phyloP scores from a whole-genome alignment of 2,888 invertebrate species.

The Phlogophora meticulosa region DNA sequence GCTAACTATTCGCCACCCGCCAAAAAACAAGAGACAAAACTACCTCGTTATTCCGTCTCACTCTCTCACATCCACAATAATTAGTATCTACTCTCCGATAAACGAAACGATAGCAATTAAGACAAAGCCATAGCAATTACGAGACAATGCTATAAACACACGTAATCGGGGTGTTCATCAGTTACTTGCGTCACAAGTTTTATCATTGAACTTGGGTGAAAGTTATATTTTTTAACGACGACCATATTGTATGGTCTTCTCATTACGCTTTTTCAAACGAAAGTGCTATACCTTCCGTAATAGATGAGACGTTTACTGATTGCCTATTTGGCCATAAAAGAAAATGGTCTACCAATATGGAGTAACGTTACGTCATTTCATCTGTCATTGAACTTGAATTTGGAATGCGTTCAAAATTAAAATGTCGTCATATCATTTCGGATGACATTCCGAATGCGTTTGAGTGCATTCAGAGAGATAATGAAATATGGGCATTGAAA shows the following conservation, averaged over 20 bases:
- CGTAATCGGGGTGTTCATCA: slow-evolving; percentile 57
- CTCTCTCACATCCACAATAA: slow-evolving; percentile 48
- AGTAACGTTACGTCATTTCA: slow-evolving; percentile 64
- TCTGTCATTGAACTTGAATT: slow-evolving; percentile 83
- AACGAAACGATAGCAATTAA: slow-evolving; percentile 60
- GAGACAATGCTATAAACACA: slow-evolving; percentile 58
- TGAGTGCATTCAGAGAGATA: slow-evolving; percentile 11
- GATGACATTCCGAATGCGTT: slow-evolving; percentile 54
- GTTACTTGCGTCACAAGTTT: slow-evolving; percentile 60
- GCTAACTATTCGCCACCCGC: neutral
- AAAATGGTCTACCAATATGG: slow-evolving; percentile 60
- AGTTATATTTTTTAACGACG: slow-evolving; percentile 69
- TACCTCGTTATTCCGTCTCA: slow-evolving; percentile 35
- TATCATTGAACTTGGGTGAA: slow-evolving; percentile 77
- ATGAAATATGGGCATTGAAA: slow-evolving; percentile 33
- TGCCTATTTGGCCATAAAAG: slow-evolving; percentile 53
- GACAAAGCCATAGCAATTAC: slow-evolving; percentile 63
- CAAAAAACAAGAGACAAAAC: slow-evolving; percentile 40
- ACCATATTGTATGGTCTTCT: slow-evolving; percentile 58
- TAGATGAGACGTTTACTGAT: slow-evolving; percentile 57
- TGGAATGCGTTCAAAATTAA: slow-evolving; percentile 67
- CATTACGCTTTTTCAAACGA: slow-evolving; percentile 66
- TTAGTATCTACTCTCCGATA: slow-evolving; percentile 48
- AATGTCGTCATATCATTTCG: slow-evolving; percentile 55
- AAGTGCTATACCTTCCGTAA: slow-evolving; percentile 70